Conservation (phyloP, 2,113 vertebrate species). For the Ellobius talpinus region DNA sequence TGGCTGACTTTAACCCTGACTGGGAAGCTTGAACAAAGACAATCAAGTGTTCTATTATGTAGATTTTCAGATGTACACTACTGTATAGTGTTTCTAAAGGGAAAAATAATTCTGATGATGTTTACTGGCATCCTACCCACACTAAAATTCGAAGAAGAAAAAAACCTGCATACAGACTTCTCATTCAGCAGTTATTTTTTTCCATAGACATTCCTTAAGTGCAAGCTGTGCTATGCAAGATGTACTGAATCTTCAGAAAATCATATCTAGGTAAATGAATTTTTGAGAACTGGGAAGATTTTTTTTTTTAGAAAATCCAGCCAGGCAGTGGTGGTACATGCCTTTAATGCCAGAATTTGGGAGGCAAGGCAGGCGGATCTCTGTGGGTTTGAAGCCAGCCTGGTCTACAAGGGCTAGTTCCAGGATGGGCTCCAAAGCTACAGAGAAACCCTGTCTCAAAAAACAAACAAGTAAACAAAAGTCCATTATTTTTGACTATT, state of each 20-base stretch:
- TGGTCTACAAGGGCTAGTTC: too few species aligned
- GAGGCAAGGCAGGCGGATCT: too few species aligned
- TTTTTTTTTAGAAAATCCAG: neutral
- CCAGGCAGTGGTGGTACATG: too few species aligned
- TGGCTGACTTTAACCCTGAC: slow-evolving; percentile 66
- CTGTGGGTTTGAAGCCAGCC: too few species aligned
- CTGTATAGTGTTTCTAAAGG: neutral
- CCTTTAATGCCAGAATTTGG: too few species aligned
- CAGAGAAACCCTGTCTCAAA: too few species aligned
- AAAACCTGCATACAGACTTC: neutral
- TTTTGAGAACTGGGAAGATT: slow-evolving; percentile 2
- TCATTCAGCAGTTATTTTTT: neutral
- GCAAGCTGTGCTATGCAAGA: neutral
- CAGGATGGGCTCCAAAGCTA: too few species aligned
- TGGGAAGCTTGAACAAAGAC: slow-evolving; percentile 50
- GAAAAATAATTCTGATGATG: neutral
- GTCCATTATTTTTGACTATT: neutral
- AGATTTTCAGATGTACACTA: neutral
- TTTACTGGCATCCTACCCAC: neutral
- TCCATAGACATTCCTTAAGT: slow-evolving; percentile 27
- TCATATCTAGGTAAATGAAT: neutral
- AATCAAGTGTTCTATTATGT: neutral
- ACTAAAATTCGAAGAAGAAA: slow-evolving; percentile 57
- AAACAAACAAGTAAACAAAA: too few species aligned
- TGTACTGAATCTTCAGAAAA: neutral